A percentile compares a stretch with the other conserved stretches of the same genome.
phyloP scores from a whole-genome alignment of 2,888 invertebrate genomes.

The Harpalus rubripes region DNA sequence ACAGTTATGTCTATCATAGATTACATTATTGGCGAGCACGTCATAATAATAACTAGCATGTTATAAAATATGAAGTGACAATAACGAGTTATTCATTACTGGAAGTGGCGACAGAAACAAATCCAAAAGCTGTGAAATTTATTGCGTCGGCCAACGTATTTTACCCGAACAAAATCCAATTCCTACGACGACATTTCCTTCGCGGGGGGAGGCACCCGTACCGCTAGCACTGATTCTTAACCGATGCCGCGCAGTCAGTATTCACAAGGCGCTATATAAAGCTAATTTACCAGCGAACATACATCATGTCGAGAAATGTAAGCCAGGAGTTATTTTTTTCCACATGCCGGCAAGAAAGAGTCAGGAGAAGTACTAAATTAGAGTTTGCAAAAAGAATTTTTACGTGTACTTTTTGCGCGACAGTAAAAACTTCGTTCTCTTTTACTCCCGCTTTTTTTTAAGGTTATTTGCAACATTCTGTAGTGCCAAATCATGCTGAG shows the following conservation, averaged over 20 bases:
- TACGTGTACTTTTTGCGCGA: conserved; percentile 54
- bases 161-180: conserved; percentile 53
- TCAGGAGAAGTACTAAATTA: conserved; percentile 61
- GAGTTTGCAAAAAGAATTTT: conserved; percentile 63
- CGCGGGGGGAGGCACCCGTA: neutral
- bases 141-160: conserved; percentile 37
- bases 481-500: conserved; percentile 24
- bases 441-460: conserved; percentile 30
- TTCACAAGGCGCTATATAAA: conserved; percentile 60
- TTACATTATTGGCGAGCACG: no score
- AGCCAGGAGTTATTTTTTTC: conserved; percentile 60
- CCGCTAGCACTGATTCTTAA: conserved; percentile 35
- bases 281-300: conserved; percentile 62
- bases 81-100: conserved; percentile 50
- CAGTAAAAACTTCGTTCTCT: conserved; percentile 47
- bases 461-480: conserved; percentile 58
- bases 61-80: conserved; percentile 38
- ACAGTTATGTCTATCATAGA: no score
- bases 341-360: conserved; percentile 43
- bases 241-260: conserved; percentile 49
- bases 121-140: conserved; percentile 52
- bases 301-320: conserved; percentile 64
- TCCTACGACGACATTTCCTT: conserved; percentile 28
- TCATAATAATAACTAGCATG: no score
- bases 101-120: conserved; percentile 53